phyloP scores from a whole-genome alignment of 2,113 vertebrate genomes.

The Lepisosteus oculatus region DNA sequence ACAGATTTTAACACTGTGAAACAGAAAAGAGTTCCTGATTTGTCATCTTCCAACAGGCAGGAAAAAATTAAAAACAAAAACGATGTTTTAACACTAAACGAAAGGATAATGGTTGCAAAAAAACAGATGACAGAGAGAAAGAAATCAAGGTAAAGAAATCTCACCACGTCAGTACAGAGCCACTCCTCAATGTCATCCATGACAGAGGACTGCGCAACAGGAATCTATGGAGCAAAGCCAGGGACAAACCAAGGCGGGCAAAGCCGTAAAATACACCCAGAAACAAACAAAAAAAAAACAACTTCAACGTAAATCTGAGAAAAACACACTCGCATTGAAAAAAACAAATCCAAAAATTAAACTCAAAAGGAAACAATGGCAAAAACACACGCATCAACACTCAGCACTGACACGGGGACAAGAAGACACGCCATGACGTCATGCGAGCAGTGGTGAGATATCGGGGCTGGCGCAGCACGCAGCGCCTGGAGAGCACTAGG shows the following conservation, averaged over 20 bases:
- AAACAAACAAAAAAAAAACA: constrained; percentile 58
- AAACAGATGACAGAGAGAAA: constrained; percentile 26
- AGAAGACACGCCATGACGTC: neutral
- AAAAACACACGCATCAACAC: neutral
- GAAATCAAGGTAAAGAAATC: constrained; percentile 67
- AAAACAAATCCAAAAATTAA: constrained; percentile 58
- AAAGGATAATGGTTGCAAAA: constrained; percentile 19
- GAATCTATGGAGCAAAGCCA: constrained; percentile 80
- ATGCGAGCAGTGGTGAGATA: neutral
- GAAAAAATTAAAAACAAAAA: constrained; percentile 1
- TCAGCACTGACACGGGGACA: neutral
- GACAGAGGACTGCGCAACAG: constrained; percentile 89
- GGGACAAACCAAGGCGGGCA: constrained; percentile 69
- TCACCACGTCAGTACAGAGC: constrained; percentile 98
- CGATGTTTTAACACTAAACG: constrained; percentile 25
- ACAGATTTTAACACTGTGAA: no score
- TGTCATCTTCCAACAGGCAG: neutral
- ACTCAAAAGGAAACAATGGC: constrained; percentile 43
- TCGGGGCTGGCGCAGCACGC: neutral
- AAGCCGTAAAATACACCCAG: constrained; percentile 73
- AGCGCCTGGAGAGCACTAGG: neutral
- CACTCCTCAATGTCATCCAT: constrained; percentile 99
- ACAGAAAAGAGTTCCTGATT: no score
- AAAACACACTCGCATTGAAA: constrained; percentile 38
- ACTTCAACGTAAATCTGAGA: constrained; percentile 17